Evolutionary conservation across 1,140 invertebrate species (phyloP).

Genomic region (Tribolium madens): DNA sequence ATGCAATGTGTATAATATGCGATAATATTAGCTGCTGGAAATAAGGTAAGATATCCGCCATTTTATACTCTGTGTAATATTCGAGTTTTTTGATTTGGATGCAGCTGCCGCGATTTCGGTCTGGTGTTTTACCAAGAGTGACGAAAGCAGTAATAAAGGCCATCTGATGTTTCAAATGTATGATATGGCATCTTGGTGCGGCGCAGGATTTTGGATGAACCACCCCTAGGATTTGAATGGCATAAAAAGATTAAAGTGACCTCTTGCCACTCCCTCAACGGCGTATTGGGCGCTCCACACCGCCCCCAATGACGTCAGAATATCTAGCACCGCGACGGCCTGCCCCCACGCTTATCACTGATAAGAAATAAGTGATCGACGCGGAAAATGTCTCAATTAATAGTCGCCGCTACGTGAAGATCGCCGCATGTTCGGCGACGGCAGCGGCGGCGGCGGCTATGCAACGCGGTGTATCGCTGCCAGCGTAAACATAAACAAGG

Average conservation of each 20-base stretch:
- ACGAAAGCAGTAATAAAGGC: constrained; percentile 15
- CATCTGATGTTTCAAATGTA: constrained; percentile 23
- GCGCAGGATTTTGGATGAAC: constrained; percentile 63
- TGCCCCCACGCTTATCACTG: constrained; percentile 58
- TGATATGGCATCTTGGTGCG: constrained; percentile 35
- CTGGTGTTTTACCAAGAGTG: constrained; percentile 3
- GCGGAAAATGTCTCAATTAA: constrained; percentile 48
- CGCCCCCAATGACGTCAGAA: constrained; percentile 64
- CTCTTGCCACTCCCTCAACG: constrained; percentile 63
- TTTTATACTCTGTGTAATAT: neutral
- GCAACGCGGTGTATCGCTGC: constrained; percentile 52
- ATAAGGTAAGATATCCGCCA: constrained; percentile 6
- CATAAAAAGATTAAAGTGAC: constrained; percentile 66
- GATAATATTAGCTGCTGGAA: neutral
- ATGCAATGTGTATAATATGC: constrained; percentile 1
- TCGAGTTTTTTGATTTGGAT: neutral
- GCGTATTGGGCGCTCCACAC: constrained; percentile 62
- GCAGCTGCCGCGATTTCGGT: neutral
- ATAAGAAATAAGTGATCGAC: constrained; percentile 55
- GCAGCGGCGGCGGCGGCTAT: constrained; percentile 6
- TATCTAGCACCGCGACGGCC: constrained; percentile 58
- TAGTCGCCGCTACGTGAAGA: neutral
- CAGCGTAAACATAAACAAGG: constrained; percentile 64
- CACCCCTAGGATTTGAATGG: constrained; percentile 66
- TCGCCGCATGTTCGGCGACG: neutral